These are phyloP conservation scores for Onthophagus sagittarius DNA, from an alignment of 2,888 invertebrate genomes.

Conservation along the genomic window DNA sequence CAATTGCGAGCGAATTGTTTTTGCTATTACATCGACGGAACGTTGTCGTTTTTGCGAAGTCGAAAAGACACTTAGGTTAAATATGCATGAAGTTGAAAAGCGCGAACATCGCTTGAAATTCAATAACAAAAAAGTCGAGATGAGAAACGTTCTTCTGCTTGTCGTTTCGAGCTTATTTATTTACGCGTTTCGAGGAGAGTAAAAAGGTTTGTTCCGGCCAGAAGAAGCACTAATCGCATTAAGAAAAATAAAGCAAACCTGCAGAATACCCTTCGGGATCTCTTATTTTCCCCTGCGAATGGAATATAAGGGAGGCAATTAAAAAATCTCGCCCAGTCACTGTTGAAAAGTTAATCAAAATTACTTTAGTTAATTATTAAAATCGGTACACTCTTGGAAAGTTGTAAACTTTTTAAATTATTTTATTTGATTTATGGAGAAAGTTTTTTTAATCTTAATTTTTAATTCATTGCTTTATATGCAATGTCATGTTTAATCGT, in stretches of 20 bases:
- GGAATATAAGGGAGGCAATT: neutral
- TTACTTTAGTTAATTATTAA: neutral
- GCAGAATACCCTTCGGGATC: neutral
- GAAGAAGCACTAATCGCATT: neutral
- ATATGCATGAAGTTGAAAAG: neutral
- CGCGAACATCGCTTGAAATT: neutral
- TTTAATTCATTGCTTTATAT: no score
- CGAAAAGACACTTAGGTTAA: neutral
- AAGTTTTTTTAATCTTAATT: no score
- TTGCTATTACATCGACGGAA: neutral
- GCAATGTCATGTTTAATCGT: no score
- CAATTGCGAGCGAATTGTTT: neutral
- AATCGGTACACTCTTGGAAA: neutral
- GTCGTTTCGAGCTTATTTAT: neutral
- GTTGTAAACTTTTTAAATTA: neutral
- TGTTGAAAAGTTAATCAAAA: neutral
- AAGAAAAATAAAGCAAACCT: neutral
- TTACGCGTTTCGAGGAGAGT: neutral
- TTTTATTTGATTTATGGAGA: no score
- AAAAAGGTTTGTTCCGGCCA: neutral
- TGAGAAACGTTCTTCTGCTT: neutral
- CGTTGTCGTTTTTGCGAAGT: neutral
- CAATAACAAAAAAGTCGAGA: neutral
- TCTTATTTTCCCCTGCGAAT: neutral
- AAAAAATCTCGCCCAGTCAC: neutral